These are phyloP conservation scores for Xestia ashworthii DNA, from an alignment of 2,888 invertebrate genomes.

Conservation along the genomic window DNA sequence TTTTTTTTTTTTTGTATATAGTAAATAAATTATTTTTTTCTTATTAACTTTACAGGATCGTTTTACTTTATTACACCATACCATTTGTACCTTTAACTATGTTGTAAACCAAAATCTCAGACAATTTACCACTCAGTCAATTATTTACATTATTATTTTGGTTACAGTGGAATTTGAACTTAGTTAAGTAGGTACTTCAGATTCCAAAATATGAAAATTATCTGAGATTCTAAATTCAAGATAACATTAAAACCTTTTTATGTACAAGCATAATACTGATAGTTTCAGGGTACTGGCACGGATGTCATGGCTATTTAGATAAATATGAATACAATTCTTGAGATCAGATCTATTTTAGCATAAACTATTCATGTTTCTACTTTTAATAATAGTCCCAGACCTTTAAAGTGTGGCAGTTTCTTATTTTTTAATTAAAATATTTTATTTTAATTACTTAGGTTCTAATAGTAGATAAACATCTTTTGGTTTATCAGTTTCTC, in stretches of 20 bases:
- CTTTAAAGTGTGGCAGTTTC: neutral
- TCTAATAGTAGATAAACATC: neutral
- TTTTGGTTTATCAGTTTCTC: neutral
- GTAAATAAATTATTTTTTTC: conserved; percentile 25
- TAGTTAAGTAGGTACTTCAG: neutral
- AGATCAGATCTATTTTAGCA: conserved; percentile 35
- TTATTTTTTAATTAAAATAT: neutral
- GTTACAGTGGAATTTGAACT: neutral
- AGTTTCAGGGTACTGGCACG: conserved; percentile 44
- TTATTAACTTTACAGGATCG: neutral
- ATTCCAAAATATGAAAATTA: conserved; percentile 1
- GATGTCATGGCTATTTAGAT: conserved; percentile 21
- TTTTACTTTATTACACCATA: conserved; percentile 6
- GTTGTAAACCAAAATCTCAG: neutral
- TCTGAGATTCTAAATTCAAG: conserved; percentile 19
- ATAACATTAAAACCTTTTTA: neutral
- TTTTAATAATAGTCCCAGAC: conserved; percentile 3
- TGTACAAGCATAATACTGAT: conserved; percentile 22
- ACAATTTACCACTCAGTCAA: neutral
- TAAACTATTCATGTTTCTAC: conserved; percentile 2
- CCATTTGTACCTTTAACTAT: conserved; percentile 29
- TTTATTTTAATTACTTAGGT: neutral
- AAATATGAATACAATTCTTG: conserved; percentile 8
- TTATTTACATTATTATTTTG: neutral
- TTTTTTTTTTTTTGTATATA: conserved; percentile 5